Conservation (phyloP, 2,797 vertebrate species). For the Xiphophorus birchmanni region DNA sequence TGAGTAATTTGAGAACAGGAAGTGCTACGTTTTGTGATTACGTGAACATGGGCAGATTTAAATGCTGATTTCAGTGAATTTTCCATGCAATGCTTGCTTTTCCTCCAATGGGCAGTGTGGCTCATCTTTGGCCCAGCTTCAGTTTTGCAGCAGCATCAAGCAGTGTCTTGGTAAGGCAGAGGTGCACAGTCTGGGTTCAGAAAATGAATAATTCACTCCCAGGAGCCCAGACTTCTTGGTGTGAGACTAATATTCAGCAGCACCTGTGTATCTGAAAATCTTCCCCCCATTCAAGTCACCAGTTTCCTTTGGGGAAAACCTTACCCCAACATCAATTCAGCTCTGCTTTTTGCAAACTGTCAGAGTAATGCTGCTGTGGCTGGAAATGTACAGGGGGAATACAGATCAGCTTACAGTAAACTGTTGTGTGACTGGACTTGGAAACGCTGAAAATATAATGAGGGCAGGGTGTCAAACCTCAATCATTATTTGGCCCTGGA, state of each 20-base stretch:
- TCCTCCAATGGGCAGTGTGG: slow-evolving; percentile 6
- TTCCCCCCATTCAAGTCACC: slow-evolving; percentile 58
- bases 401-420: slow-evolving; percentile 24
- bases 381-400: slow-evolving; percentile 35
- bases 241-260: slow-evolving; percentile 82
- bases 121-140: slow-evolving; percentile 29
- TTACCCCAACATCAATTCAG: slow-evolving; percentile 55
- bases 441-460: slow-evolving; percentile 38
- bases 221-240: slow-evolving; percentile 73
- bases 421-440: slow-evolving; percentile 35
- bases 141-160: slow-evolving; percentile 86
- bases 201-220: slow-evolving; percentile 75
- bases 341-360: slow-evolving; percentile 55
- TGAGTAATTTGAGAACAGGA: not conserved
- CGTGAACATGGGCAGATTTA: slow-evolving; percentile 27
- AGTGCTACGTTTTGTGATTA: not conserved
- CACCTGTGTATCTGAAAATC: slow-evolving; percentile 69
- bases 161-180: slow-evolving; percentile 76
- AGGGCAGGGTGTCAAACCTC: slow-evolving; percentile 7
- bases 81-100: not conserved
- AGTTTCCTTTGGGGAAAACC: slow-evolving; percentile 59
- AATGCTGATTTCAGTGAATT: slow-evolving; percentile 10
- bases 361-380: slow-evolving; percentile 26
- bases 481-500: not conserved
- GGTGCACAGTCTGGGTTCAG: slow-evolving; percentile 75